These are phyloP conservation scores for Ariolimax columbianus DNA, from an alignment of 2,888 invertebrate species.

Conservation along the genomic window DNA sequence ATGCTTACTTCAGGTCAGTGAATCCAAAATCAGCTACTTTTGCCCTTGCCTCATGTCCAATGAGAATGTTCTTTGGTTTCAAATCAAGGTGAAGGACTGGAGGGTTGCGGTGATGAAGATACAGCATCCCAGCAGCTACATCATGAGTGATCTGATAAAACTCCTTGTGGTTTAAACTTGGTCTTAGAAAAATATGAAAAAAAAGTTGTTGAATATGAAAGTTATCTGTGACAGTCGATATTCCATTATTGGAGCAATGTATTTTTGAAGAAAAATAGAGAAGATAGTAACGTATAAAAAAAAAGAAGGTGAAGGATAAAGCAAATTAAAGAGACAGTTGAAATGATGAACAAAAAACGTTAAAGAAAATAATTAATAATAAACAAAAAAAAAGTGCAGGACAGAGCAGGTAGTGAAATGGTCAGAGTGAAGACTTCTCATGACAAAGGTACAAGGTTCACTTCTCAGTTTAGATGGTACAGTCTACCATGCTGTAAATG, in stretches of 20 bases:
- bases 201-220: background rate
- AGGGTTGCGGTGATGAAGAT: conserved; percentile 73
- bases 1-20: conserved; percentile 75
- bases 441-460: too few species aligned
- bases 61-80: conserved; percentile 74
- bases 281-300: background rate
- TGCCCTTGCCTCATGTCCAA: conserved; percentile 67
- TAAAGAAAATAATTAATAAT: too few species aligned
- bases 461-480: too few species aligned
- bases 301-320: background rate
- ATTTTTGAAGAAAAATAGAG: background rate
- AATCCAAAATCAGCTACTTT: conserved; percentile 78
- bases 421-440: too few species aligned
- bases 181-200: conserved; percentile 55
- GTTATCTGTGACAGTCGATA: too few species aligned
- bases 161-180: conserved; percentile 68
- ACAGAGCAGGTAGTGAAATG: too few species aligned
- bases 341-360: too few species aligned
- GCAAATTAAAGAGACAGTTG: background rate
- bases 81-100: conserved; percentile 75
- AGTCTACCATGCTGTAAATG: too few species aligned
- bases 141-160: conserved; percentile 73
- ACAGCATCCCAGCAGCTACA: conserved; percentile 74
- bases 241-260: too few species aligned
- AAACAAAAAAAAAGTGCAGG: too few species aligned